phyloP scores from a whole-genome alignment of 2,113 vertebrate genomes.

The Cyanoderma ruficeps region DNA sequence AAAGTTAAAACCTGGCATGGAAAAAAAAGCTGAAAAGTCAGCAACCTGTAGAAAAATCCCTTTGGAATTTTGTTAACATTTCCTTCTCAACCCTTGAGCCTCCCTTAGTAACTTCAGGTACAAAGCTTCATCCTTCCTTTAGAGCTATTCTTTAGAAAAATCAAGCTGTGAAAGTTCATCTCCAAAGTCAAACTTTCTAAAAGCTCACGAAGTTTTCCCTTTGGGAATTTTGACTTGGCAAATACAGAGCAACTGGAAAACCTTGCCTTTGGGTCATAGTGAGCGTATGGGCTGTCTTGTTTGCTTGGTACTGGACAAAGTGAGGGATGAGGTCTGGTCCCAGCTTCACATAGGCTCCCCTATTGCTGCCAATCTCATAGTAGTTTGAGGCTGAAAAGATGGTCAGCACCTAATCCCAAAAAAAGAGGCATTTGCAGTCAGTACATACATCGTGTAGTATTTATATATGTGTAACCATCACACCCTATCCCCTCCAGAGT shows the following conservation, averaged over 20 bases:
- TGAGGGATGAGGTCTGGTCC: constrained; percentile 86
- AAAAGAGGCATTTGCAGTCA: not conserved
- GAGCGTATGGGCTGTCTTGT: constrained; percentile 77
- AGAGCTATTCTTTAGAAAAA: not conserved
- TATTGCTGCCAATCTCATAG: constrained; percentile 91
- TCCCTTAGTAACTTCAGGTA: not conserved
- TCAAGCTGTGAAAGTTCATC: not conserved
- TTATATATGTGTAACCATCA: not conserved
- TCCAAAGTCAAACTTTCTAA: not conserved
- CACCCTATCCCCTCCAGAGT: rapidly evolving
- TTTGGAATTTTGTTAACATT: not conserved
- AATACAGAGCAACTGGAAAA: not conserved
- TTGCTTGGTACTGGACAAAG: constrained; percentile 89
- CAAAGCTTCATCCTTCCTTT: not conserved
- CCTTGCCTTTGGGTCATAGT: constrained; percentile 90
- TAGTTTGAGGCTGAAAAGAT: constrained; percentile 99
- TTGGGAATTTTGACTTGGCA: not conserved
- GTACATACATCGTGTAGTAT: not conserved
- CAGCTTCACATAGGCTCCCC: constrained; percentile 90
- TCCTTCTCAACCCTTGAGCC: not conserved
- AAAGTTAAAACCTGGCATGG: not conserved
- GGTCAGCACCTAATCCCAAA: constrained; percentile 84
- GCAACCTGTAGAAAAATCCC: not conserved
- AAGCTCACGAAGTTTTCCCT: not conserved
- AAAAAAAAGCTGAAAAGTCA: not conserved